Evolutionary conservation across 1,140 invertebrate species (phyloP).

Genomic region (Tetramorium parvispinum): DNA sequence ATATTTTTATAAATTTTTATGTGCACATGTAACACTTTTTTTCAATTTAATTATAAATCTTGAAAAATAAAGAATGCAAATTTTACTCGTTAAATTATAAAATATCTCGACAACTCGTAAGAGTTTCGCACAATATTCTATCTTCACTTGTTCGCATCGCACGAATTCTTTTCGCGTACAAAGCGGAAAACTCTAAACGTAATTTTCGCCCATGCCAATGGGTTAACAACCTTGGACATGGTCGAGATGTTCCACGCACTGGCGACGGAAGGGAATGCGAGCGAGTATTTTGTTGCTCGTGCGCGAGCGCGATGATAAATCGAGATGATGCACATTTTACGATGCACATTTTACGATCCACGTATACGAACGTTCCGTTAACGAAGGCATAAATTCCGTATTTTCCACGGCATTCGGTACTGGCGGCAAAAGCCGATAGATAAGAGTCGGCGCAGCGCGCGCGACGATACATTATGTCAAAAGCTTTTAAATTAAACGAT

Average conservation of each 20-base stretch:
- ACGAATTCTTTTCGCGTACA: neutral
- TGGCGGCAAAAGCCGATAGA: neutral
- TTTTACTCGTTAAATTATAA: neutral
- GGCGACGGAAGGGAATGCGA: constrained; percentile 67
- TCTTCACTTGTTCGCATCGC: neutral
- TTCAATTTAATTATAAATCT: neutral
- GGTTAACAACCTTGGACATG: constrained; percentile 65
- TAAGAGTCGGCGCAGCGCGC: neutral
- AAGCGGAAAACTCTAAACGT: constrained; percentile 27
- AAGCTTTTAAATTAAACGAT: neutral
- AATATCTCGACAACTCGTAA: neutral
- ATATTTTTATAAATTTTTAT: neutral
- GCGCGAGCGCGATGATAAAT: constrained; percentile 59
- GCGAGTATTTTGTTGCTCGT: constrained; percentile 65
- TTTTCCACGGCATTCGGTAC: neutral
- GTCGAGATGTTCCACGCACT: constrained; percentile 60
- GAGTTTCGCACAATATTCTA: no score
- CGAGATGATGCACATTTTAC: constrained; percentile 60
- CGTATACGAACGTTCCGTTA: constrained; percentile 56
- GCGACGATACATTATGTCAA: neutral
- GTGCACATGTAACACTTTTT: neutral
- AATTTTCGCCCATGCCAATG: constrained; percentile 52
- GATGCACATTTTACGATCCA: constrained; percentile 53
- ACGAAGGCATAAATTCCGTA: constrained; percentile 62
- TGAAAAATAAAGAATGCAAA: neutral